Conservation (phyloP, 2,113 vertebrate genomes). For the Macrotus californicus region DNA sequence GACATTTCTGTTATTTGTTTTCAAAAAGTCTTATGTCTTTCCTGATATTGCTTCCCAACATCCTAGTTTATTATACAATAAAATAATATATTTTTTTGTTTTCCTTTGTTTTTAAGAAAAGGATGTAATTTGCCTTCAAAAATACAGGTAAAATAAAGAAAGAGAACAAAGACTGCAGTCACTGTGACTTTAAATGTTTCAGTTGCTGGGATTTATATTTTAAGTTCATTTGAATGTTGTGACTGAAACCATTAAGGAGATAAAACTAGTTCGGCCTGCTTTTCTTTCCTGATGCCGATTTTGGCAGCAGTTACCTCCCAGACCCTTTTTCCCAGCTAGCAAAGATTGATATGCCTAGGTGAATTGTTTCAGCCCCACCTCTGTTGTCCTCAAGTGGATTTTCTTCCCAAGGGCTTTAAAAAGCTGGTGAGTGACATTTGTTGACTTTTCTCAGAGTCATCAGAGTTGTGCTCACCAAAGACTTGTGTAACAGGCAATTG, state of each 20-base stretch:
- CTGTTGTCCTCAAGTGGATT: neutral
- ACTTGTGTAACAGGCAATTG: neutral
- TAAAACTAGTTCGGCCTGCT: neutral
- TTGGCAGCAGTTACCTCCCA: neutral
- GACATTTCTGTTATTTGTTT: neutral
- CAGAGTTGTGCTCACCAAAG: neutral
- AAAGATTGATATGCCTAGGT: neutral
- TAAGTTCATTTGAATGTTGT: neutral
- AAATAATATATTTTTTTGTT: neutral
- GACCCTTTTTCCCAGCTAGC: neutral
- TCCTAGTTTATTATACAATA: neutral
- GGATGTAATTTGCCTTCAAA: neutral
- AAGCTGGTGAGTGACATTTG: neutral
- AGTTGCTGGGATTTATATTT: neutral
- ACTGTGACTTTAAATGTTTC: neutral
- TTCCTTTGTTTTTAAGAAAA: neutral
- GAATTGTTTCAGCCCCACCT: neutral
- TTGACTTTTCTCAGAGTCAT: slow-evolving; percentile 31
- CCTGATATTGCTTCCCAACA: neutral
- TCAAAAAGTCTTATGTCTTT: neutral
- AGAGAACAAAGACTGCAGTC: neutral
- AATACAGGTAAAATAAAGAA: neutral
- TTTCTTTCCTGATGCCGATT: neutral
- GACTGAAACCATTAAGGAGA: neutral
- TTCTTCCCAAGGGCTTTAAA: neutral